Conservation (phyloP, 2,113 vertebrate species). For the Misgurnus mizolepis region DNA sequence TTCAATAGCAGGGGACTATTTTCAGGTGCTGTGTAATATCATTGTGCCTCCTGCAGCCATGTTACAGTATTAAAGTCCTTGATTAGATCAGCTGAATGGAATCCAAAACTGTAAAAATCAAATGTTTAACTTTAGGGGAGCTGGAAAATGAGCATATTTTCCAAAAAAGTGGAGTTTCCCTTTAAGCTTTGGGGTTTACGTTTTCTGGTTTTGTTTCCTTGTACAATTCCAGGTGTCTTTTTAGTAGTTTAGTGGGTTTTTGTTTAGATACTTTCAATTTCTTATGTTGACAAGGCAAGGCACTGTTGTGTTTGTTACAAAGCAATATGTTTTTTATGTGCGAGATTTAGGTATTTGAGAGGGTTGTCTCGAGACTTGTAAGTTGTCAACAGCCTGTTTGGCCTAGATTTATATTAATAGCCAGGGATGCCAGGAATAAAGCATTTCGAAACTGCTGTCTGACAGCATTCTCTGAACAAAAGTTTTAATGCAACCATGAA, state of each 20-base stretch:
- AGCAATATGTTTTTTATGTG: not conserved
- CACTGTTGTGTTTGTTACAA: not conserved
- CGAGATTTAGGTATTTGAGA: not conserved
- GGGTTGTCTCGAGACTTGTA: not conserved
- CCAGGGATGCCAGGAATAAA: not conserved
- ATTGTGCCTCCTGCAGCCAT: no score
- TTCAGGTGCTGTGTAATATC: no score
- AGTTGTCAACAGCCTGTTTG: not conserved
- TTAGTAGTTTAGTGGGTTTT: not conserved
- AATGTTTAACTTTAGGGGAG: no score
- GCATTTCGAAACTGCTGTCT: not conserved
- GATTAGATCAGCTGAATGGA: no score
- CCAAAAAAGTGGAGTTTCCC: no score
- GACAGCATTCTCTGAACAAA: not conserved
- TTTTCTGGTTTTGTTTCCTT: not conserved
- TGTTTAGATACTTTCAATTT: not conserved
- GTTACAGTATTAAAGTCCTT: no score
- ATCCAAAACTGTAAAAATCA: no score
- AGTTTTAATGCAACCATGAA: not conserved
- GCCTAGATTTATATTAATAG: not conserved
- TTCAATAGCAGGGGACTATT: no score
- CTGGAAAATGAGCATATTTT: no score
- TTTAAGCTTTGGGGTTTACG: not conserved
- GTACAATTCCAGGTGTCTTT: not conserved
- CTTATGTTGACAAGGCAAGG: not conserved